phyloP scores from a whole-genome alignment of 2,113 vertebrate genomes.

The Sceloporus undulatus region DNA sequence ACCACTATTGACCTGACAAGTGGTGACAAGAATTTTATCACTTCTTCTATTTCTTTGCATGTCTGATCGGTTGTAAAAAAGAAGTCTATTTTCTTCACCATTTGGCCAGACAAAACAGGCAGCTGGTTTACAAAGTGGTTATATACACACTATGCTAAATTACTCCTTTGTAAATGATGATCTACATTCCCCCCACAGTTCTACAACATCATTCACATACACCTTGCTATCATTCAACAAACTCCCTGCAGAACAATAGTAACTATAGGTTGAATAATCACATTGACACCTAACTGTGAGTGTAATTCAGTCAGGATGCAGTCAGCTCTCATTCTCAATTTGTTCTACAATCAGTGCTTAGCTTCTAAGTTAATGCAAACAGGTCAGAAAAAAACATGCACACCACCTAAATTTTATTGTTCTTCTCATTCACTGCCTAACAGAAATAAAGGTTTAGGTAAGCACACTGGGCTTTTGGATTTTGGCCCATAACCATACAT shows the following conservation, averaged over 20 bases:
- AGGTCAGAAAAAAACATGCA: neutral
- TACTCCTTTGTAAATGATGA: neutral
- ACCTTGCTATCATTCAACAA: neutral
- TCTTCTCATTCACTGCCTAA: neutral
- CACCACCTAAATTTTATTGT: neutral
- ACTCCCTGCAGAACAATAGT: neutral
- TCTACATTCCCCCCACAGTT: neutral
- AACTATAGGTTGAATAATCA: constrained; percentile 4
- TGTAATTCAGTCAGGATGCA: neutral
- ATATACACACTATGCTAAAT: constrained; percentile 5
- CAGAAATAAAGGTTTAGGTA: constrained; percentile 10
- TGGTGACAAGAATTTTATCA: neutral
- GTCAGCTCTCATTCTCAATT: neutral
- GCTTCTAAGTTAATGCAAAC: neutral
- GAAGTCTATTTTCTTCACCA: neutral
- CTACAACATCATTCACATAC: constrained; percentile 1
- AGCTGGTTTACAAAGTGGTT: neutral
- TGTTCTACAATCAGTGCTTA: neutral
- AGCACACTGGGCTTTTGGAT: neutral
- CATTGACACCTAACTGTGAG: constrained; percentile 5
- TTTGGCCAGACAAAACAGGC: neutral
- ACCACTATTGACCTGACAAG: neutral
- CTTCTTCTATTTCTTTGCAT: neutral
- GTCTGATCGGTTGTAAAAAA: neutral
- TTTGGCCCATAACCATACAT: neutral